Evolutionary conservation across 1,140 invertebrate genomes (phyloP).

Genomic region (Olivierus martensii): DNA sequence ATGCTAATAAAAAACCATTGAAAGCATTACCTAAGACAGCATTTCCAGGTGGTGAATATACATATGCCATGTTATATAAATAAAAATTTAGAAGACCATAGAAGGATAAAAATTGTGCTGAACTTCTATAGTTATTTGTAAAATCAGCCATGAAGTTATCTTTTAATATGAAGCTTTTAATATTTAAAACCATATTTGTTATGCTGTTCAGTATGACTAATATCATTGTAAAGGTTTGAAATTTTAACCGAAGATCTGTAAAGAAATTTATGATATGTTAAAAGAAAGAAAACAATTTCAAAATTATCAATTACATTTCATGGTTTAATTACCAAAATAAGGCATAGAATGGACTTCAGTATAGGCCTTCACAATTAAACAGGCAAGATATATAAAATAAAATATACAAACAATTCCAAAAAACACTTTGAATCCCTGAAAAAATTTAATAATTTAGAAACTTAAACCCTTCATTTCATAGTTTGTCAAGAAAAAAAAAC

Average conservation of each 20-base stretch:
- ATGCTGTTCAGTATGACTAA: constrained; percentile 66
- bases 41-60: constrained; percentile 72
- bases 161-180: constrained; percentile 59
- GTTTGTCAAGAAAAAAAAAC: too few species aligned
- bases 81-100: constrained; percentile 94
- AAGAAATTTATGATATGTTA: constrained; percentile 25
- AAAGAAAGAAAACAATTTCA: too few species aligned
- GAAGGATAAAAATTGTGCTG: constrained; percentile 85
- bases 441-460: not conserved
- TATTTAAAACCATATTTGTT: constrained; percentile 61
- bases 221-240: constrained; percentile 70
- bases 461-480: too few species aligned
- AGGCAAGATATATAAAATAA: constrained; percentile 71
- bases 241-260: constrained; percentile 79
- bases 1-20: too few species aligned
- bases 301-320: too few species aligned
- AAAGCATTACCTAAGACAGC: too few species aligned
- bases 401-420: constrained; percentile 71
- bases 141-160: constrained; percentile 85
- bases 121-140: constrained; percentile 72
- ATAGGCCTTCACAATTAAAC: constrained; percentile 76
- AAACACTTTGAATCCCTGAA: constrained; percentile 48
- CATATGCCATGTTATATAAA: constrained; percentile 82
- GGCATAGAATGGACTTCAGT: constrained; percentile 91
- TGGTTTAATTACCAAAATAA: constrained; percentile 66